A percentile compares a stretch with the other conserved stretches of the same genome.
phyloP scores from a whole-genome alignment of 2,888 invertebrate species.

The Diploptera punctata region DNA sequence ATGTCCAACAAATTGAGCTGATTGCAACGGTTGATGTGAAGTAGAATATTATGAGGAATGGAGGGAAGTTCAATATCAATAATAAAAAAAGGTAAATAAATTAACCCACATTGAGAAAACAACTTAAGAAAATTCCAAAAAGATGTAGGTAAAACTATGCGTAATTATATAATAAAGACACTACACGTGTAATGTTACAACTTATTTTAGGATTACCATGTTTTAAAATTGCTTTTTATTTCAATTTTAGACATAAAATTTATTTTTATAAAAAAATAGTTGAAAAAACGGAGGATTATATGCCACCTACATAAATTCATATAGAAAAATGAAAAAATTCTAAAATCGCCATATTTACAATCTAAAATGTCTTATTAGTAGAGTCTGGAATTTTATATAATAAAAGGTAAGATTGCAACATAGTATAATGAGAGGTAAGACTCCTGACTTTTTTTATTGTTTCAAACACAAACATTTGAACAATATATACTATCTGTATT shows the following conservation, averaged over 20 bases:
- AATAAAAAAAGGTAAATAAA: neutral
- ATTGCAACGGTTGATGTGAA: conserved; percentile 12
- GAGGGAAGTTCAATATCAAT: conserved; percentile 17
- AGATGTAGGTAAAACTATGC: neutral
- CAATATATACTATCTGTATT: too few relatives aligned
- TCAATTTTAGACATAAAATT: neutral
- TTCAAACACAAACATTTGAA: too few relatives aligned
- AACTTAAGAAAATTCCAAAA: neutral
- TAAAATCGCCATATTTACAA: too few relatives aligned
- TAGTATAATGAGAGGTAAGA: too few relatives aligned
- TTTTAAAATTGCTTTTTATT: neutral
- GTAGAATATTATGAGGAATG: neutral
- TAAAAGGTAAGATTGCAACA: too few relatives aligned
- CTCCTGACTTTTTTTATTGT: too few relatives aligned
- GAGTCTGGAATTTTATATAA: too few relatives aligned
- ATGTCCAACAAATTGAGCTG: neutral
- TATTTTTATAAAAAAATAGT: too few relatives aligned
- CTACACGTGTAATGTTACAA: neutral
- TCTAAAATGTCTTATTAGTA: too few relatives aligned
- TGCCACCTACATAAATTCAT: too few relatives aligned
- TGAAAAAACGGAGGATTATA: too few relatives aligned
- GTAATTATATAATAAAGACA: neutral
- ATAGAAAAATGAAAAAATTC: too few relatives aligned
- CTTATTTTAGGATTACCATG: neutral
- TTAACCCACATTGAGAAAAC: neutral